These are phyloP conservation scores for Gallinago jamesoni DNA, from an alignment of 2,113 vertebrate species.

Conservation along the genomic window DNA sequence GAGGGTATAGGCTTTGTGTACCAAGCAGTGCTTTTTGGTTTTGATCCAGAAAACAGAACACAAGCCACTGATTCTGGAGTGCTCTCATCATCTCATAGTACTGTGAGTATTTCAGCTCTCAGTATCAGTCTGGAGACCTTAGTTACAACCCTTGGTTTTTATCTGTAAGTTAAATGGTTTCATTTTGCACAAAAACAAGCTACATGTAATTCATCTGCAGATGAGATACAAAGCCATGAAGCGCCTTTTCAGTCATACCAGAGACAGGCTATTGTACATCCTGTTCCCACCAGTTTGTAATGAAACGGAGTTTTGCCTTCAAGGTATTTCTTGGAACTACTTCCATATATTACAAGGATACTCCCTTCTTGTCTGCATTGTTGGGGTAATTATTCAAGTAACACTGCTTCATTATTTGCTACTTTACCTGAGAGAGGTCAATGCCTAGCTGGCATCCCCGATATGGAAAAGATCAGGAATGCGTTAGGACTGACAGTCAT, in stretches of 20 bases:
- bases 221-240: background rate
- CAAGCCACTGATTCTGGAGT: background rate
- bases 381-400: background rate
- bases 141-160: background rate
- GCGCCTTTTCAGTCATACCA: background rate
- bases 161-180: background rate
- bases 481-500: fast-evolving
- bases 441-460: background rate
- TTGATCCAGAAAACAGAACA: background rate
- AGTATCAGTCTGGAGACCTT: background rate
- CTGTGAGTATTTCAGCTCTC: background rate
- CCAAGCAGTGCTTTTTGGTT: background rate
- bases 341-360: background rate
- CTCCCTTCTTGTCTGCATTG: background rate
- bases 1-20: background rate
- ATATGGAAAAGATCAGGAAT: background rate
- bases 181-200: background rate
- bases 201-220: background rate
- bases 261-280: background rate
- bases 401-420: background rate
- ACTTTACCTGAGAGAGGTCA: background rate
- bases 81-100: background rate
- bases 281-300: background rate
- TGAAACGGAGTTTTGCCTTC: background rate
- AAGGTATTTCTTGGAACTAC: background rate